These are phyloP conservation scores for Hybos culiciformis DNA, from an alignment of 2,888 invertebrate genomes.

Conservation along the genomic window DNA sequence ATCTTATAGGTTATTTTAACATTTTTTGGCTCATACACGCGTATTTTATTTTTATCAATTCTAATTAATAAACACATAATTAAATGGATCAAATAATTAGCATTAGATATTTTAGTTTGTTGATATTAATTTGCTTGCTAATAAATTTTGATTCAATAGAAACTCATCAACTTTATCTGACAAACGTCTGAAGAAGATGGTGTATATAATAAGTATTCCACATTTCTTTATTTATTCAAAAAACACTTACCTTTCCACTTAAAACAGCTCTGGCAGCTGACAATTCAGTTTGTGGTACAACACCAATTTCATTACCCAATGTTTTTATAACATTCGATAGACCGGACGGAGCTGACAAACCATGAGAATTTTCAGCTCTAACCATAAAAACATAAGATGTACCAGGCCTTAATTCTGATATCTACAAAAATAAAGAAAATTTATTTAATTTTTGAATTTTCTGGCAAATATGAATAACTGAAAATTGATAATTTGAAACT, in stretches of 20 bases:
- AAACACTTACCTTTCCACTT: conserved; percentile 32
- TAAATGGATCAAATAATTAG: too few relatives aligned
- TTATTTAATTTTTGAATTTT: neutral
- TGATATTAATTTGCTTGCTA: too few relatives aligned
- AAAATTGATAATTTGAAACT: neutral
- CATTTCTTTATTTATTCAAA: neutral
- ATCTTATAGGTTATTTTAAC: too few relatives aligned
- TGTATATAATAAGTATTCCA: too few relatives aligned
- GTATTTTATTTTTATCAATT: too few relatives aligned
- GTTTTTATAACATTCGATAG: conserved; percentile 60
- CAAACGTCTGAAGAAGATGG: too few relatives aligned
- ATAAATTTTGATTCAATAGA: too few relatives aligned
- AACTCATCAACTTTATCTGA: too few relatives aligned
- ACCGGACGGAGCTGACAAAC: conserved; percentile 67
- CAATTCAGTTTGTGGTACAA: conserved; percentile 32
- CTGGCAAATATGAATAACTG: neutral
- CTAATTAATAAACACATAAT: too few relatives aligned
- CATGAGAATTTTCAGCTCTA: conserved; percentile 73
- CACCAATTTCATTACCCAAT: conserved; percentile 31
- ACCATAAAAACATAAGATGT: conserved; percentile 76
- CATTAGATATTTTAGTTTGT: too few relatives aligned
- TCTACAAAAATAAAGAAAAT: conserved; percentile 28
- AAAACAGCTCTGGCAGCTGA: conserved; percentile 32
- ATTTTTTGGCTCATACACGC: too few relatives aligned
- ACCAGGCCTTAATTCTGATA: conserved; percentile 56